Base-by-base conservation (phyloP, 2,113 vertebrate genomes). In the Psilopsiagon aurifrons region DNA sequence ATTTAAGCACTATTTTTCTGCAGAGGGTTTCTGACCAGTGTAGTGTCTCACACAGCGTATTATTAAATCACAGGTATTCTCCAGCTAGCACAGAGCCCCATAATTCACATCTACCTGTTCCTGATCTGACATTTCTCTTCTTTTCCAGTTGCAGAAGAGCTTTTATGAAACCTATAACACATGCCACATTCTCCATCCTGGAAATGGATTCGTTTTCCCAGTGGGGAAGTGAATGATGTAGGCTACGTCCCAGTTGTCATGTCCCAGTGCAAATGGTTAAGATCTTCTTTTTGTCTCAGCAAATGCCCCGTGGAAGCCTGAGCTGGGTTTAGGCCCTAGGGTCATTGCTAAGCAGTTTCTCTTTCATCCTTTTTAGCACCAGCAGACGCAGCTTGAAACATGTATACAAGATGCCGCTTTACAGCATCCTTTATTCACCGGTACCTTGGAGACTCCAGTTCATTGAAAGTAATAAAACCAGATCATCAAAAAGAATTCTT, bases 401-500 rank as follows among this genome's bases (percentile, higher is more conserved):
- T 95, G 96, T 94, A 95, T 94, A 97, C 95, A 97, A 96, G 97
- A 95, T 86, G 97, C 88, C 1, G 87, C 95, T 97, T 97, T 97
- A 82, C 90, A 97, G 91, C 96, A 97, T 96, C 85, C 94, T 96
- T 95, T 94, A 97, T 97, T 97, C 96, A 94, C 93, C n/a, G 82
- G 88, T 97, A 96, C 96, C 96, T 97, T 97, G 91, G 96, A 97
- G 96, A 97, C 95, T 95, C 82, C 83, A 71, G 95, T 94, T 97
- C 97, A 97, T 97, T 97, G 95, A 96, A 97, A 97, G 96, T 95
- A 97, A 97, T 97, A 97, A 97, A 96, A 96, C 95, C 96, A 95
- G 94, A 97, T 96, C 97, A 97, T 97, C 95, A 94, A 95, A 97
- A 97, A 92, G 92, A 96, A 94, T 96, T 95, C 95, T 96, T 97